Evolutionary conservation across 1,140 invertebrate species (phyloP).

Genomic region (Bicyclus anynana): DNA sequence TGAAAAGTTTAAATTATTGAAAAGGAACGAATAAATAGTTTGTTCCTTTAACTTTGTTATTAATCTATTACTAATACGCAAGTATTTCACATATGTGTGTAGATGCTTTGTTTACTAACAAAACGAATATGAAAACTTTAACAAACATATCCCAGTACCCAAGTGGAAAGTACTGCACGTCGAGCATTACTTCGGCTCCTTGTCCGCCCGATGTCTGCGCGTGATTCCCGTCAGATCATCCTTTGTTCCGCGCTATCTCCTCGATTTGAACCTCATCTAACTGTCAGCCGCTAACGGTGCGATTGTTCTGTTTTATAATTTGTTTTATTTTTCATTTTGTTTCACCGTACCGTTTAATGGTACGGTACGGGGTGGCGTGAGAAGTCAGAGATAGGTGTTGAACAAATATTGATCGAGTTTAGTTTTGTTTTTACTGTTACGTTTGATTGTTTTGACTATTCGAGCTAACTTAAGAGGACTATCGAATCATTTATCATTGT

Average conservation of each 20-base stretch:
- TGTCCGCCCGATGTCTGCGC: slow-evolving; percentile 5
- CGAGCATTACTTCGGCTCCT: not conserved
- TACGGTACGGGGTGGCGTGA: not conserved
- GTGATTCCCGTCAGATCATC: slow-evolving; percentile 13
- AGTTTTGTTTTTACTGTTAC: slow-evolving; percentile 2
- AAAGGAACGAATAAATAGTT: too few relatives aligned
- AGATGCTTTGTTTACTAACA: too few relatives aligned
- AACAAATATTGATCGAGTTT: slow-evolving; percentile 3
- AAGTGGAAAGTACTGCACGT: not conserved
- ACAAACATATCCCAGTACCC: not conserved
- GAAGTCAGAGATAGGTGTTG: slow-evolving; percentile 2
- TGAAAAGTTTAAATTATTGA: too few relatives aligned
- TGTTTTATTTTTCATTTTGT: slow-evolving; percentile 3
- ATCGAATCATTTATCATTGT: too few relatives aligned
- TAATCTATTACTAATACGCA: too few relatives aligned
- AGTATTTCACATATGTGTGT: too few relatives aligned
- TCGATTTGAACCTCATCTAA: slow-evolving; percentile 7
- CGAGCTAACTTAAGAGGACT: too few relatives aligned
- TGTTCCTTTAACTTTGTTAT: too few relatives aligned
- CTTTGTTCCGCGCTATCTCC: slow-evolving; percentile 13
- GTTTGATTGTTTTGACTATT: not conserved
- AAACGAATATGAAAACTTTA: too few relatives aligned
- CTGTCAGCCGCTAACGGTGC: slow-evolving; percentile 13
- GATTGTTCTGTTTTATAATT: slow-evolving; percentile 17
- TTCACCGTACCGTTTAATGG: slow-evolving; percentile 2